Evolutionary conservation across 2,888 invertebrate genomes (phyloP), one percentile per base, ranked within the genome.

Genomic region (Andrena marginata): DNA sequence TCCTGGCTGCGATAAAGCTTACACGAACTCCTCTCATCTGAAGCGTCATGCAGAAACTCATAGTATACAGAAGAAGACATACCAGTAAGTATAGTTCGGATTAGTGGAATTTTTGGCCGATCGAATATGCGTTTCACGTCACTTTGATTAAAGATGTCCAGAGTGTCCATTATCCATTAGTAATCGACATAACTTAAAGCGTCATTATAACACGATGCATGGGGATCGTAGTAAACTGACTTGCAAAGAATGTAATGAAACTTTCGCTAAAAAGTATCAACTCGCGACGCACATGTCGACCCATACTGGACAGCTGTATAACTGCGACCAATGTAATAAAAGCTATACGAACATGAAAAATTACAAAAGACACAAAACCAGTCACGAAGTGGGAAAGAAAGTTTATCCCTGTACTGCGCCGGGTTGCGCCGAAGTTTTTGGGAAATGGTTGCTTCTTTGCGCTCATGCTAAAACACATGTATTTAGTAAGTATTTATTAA

Each of bases 1-100:
- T 88, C 94, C 95, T n/a, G 95, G 95, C 51, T 97, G 97, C 87
- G 89, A 90, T 4, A 96, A 96, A 91, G 94, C 95, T 0, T 97
- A 96, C 81, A 95, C 95, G 2, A 96, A 95, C 86, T 94, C 95
- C 76, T 95, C 95, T 10, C 96, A 96, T 90, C 92, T 96, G 68
- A 95, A 95, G 89, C 95, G 96, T 0, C 96, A 96, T 86, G 89
- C 95, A 63, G 94, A 94, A 63, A 95, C 92, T 69, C 96, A 96
- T 88, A 96, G 95, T 87, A 13, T 23, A 10, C 59, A 76, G 5
- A 85, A 89, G 54, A 87, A 85, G 62, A 65, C 62, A 20, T 90
- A 87, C 35, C 70, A 83, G 94, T 92, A 82, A n/a, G 70, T 68
- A 82, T 31, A 51, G 10, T 20, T 49, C 35, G 29, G 42, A 20